Conservation (phyloP, 2,113 vertebrate species). For the Chaenocephalus aceratus region DNA sequence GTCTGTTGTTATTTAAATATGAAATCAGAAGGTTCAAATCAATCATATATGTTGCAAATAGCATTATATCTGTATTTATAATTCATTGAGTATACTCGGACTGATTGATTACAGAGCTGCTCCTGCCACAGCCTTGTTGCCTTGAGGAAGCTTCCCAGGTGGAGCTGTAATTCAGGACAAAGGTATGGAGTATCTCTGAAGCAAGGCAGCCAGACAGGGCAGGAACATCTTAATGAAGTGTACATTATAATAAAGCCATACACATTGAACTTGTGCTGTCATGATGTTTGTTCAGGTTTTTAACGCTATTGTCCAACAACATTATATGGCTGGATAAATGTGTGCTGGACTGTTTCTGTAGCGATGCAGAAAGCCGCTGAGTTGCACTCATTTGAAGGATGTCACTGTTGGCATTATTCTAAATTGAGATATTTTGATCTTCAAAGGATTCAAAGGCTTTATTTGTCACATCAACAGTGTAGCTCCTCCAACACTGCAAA, state of each 20-base stretch:
- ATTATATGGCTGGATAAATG: neutral
- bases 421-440: constrained; percentile 13
- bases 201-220: neutral
- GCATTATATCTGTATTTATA: no score
- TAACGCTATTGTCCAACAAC: neutral
- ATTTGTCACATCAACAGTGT: no score
- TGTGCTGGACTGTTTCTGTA: neutral
- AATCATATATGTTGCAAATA: no score
- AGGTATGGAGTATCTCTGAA: neutral
- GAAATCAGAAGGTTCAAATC: no score
- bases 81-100: no score
- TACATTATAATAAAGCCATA: neutral
- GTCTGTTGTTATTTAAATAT: no score
- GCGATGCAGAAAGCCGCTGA: neutral
- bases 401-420: neutral
- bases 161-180: neutral
- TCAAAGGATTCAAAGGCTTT: neutral
- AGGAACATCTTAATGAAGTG: neutral
- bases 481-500: no score
- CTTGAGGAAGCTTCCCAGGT: neutral
- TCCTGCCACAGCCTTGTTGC: neutral
- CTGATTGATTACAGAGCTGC: no score
- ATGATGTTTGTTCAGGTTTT: neutral
- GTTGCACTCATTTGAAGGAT: neutral
- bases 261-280: neutral